A percentile compares a stretch with the other conserved stretches of the same genome.
Conservation (phyloP, 2,113 vertebrate genomes). For the Triplophysa dalaica region DNA sequence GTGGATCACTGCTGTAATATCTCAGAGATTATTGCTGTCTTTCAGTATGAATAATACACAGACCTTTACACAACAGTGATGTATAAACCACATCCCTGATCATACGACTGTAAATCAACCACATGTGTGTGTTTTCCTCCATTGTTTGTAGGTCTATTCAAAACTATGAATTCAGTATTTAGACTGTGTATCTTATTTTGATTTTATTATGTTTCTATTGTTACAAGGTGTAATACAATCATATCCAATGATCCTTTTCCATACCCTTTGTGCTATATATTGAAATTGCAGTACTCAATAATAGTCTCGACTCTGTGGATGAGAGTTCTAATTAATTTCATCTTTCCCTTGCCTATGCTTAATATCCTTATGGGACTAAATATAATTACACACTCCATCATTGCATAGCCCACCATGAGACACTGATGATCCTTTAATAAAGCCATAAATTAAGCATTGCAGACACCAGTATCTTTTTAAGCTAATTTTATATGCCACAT, state of each 20-base stretch:
- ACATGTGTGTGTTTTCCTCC: too few relatives aligned
- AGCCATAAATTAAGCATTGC: constrained; percentile 22
- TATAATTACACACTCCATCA: constrained; percentile 45
- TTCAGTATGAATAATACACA: neutral
- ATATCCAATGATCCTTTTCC: neutral
- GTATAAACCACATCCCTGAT: neutral
- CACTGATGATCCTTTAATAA: constrained; percentile 33
- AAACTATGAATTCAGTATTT: neutral
- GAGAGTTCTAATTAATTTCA: constrained; percentile 32
- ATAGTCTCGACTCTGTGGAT: constrained; percentile 10
- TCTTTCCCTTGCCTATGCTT: constrained; percentile 34
- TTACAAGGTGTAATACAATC: neutral
- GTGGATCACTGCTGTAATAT: neutral
- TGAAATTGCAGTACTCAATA: constrained; percentile 1
- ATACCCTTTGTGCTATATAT: neutral
- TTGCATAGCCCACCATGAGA: constrained; percentile 20
- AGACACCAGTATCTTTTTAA: constrained; percentile 26
- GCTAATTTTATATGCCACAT: neutral
- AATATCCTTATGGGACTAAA: constrained; percentile 28
- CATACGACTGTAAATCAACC: too few relatives aligned
- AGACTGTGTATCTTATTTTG: neutral
- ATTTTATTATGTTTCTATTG: neutral
- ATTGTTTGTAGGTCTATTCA: neutral
- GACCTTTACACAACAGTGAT: neutral
- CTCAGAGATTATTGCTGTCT: too few relatives aligned